These are phyloP conservation scores for Gryllus bimaculatus DNA, from an alignment of 1,140 invertebrate genomes.

Conservation along the genomic window DNA sequence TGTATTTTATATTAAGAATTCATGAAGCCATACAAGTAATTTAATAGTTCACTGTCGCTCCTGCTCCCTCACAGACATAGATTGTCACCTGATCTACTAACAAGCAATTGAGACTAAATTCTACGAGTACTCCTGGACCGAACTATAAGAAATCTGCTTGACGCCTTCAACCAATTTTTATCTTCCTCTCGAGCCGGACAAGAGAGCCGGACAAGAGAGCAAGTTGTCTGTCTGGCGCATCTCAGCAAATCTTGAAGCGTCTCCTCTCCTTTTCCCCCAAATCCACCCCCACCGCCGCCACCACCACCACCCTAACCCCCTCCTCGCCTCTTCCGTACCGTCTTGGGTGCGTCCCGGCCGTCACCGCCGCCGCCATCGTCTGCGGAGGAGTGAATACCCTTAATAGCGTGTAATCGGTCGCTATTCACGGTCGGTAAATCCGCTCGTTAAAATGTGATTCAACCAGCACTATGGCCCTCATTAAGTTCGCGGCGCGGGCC, in stretches of 20 bases:
- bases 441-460: slow-evolving; percentile 4
- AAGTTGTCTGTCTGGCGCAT: background rate
- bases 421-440: background rate
- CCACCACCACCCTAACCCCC: background rate
- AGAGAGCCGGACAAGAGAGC: background rate
- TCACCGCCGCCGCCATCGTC: background rate
- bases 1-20: no score
- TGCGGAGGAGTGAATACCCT: background rate
- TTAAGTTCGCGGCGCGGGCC: background rate
- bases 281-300: background rate
- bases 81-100: no score
- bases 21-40: no score
- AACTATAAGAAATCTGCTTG: no score
- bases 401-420: background rate
- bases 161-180: no score
- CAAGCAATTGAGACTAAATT: no score
- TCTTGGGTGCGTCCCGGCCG: background rate
- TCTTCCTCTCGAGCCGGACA: no score
- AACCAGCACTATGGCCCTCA: background rate
- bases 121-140: no score
- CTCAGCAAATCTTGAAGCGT: background rate
- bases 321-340: background rate
- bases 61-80: no score
- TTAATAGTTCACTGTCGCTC: no score
- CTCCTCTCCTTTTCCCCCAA: background rate